Percentiles rank a stretch among this genome's conserved stretches.
phyloP scores from a whole-genome alignment of 1,140 invertebrate genomes.

The Chlorops oryzae region DNA sequence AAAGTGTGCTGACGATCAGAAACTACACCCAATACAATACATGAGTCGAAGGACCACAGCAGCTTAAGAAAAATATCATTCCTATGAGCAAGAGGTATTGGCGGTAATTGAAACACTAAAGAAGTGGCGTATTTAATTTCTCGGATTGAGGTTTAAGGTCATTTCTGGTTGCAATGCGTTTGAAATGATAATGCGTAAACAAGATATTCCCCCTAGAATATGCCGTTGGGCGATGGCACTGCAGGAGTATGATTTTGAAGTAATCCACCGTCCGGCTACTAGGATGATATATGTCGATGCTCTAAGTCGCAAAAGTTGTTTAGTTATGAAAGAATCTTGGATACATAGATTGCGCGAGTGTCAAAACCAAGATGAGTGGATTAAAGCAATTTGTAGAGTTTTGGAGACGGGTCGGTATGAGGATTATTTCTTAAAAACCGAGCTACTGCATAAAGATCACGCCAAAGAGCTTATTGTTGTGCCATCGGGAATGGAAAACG shows the following conservation, averaged over 20 bases:
- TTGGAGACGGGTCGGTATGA: too few species aligned
- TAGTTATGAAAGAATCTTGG: too few species aligned
- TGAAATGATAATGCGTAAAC: slow-evolving; percentile 15
- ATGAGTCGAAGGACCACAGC: slow-evolving; percentile 21
- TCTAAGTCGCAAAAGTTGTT: too few species aligned
- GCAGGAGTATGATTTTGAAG: slow-evolving; percentile 15
- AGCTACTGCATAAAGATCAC: too few species aligned
- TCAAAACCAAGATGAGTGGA: too few species aligned
- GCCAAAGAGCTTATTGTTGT: too few species aligned
- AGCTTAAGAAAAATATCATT: slow-evolving; percentile 28
- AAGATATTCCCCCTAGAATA: slow-evolving; percentile 15
- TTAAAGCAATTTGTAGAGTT: too few species aligned
- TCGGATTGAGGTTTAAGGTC: slow-evolving; percentile 14
- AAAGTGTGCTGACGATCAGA: slow-evolving; percentile 10
- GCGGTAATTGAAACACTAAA: slow-evolving; percentile 16
- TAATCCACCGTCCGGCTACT: slow-evolving; percentile 15
- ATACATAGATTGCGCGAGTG: too few species aligned
- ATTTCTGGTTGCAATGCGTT: slow-evolving; percentile 21
- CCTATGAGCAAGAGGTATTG: slow-evolving; percentile 28
- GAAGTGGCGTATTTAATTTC: slow-evolving; percentile 17
- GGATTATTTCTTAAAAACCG: too few species aligned
- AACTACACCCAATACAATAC: slow-evolving; percentile 10
- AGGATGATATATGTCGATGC: too few species aligned
- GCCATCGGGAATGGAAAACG: too few species aligned
- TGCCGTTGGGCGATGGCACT: slow-evolving; percentile 13